Base-by-base conservation (phyloP, 2,797 vertebrate species). In the Sebastes matsubarae region DNA sequence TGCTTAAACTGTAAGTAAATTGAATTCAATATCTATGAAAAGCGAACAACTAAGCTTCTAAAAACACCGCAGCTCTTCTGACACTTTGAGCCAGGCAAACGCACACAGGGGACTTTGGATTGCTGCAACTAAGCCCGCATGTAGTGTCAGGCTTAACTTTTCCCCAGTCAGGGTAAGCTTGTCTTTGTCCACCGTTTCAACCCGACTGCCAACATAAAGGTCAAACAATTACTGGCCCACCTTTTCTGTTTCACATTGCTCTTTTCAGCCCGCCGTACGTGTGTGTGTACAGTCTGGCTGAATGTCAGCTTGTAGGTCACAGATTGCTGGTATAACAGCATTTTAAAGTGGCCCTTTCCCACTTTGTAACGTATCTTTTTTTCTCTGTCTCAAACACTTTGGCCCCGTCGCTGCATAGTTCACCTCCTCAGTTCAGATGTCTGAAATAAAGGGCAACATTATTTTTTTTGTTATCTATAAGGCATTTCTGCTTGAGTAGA, bases 161-260 rank as follows among this genome's bases (percentile, higher is more conserved):
- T 80, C 78, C 82, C 64, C 65, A 83, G 80, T 87, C 87, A 75
- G 74, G 69, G 71, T 87, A 83, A 93, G 83, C 89, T 85, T 67
- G 88, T 88, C 87, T 91, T 90, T 92, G 88, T 88, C 86, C 83
- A 85, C 74, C 25, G 25, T 82, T 91, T 91, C 87, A 86, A 87
- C 80, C 75, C 29, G 67, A 78, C 88, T 87, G 89, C 88, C 83
- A 89, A 77, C 74, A 87, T 42, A 93, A 93, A 94, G 92, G 92
- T 92, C 91, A 94, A 88, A 93, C 90, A 92, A 92, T 92, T 90
- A 92, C 89, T 88, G 85, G 86, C 84, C 88, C 84, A 91, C 86
- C 89, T 89, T 89, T 81, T 85, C 75, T 85, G 82, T 85, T 88
- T 87, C 84, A 68, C 85, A 52, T 80, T 91, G 86, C 86, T 92